phyloP scores from a whole-genome alignment of 35 echinoderm and acorn worm species.

The Heliocidaris tuberculata region DNA sequence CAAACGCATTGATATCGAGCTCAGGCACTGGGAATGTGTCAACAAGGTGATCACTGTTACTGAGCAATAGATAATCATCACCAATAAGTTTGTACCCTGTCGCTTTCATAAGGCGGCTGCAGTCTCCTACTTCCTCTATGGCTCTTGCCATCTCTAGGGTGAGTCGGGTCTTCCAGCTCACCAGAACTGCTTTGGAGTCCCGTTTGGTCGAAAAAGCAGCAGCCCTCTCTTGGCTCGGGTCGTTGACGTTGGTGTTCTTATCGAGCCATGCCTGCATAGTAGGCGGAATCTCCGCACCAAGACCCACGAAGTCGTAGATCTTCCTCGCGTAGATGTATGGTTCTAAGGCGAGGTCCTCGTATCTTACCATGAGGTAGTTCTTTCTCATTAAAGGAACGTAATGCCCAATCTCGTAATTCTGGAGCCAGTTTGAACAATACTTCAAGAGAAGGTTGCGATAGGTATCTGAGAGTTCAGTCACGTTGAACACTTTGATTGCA shows the following conservation, averaged over 20 bases:
- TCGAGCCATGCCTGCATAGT: conserved; percentile 43
- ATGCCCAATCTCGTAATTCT: conserved; percentile 63
- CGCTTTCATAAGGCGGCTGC: conserved; percentile 53
- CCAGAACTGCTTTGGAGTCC: conserved; percentile 53
- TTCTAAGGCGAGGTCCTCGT: conserved; percentile 63
- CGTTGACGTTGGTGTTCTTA: conserved; percentile 56
- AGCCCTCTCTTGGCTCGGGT: conserved; percentile 24
- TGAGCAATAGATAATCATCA: neutral
- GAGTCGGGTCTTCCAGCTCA: conserved; percentile 54
- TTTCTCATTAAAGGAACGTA: conserved; percentile 49
- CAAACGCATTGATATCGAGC: neutral
- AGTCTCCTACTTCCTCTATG: conserved; percentile 63
- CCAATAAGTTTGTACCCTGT: conserved; percentile 53
- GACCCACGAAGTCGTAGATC: conserved; percentile 55
- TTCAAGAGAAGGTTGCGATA: conserved; percentile 58
- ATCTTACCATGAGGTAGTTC: conserved; percentile 65
- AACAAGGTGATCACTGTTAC: neutral
- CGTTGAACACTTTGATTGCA: conserved; percentile 46
- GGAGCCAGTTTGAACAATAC: conserved; percentile 64
- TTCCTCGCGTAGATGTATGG: conserved; percentile 28
- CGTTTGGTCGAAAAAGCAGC: conserved; percentile 55
- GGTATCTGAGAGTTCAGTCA: conserved; percentile 52
- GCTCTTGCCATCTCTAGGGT: conserved; percentile 48
- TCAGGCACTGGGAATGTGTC: neutral
- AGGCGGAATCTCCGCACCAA: conserved; percentile 55